Evolutionary conservation across 2,797 vertebrate genomes (phyloP), one percentile per base, ranked within the genome.

Genomic region (Acipenser ruthenus): DNA sequence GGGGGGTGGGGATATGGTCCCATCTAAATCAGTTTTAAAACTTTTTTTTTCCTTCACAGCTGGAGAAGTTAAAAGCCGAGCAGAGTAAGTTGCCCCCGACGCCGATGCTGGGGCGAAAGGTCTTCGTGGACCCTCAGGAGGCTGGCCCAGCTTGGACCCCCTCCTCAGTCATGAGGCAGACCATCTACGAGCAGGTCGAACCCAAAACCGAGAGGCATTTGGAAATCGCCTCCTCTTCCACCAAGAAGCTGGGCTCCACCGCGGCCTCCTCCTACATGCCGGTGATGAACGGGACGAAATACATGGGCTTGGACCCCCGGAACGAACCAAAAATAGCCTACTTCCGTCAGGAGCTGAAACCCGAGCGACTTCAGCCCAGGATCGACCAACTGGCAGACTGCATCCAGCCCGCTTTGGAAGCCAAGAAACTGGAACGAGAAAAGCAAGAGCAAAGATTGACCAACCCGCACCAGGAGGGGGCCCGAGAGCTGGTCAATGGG

Each of bases 31-130:
- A 37, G 37, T 37, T 37, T 37, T 37, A 37, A 37, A 37, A 37
- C 37, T 37, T 6, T 53, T 12, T 15, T 18, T 18, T 18, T 18
- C 18, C 18, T 50, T 11, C 9, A 15, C 79, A 97, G 95, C 91
- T 96, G 6, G 95, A 97, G 77, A 95, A 96, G 79, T 71, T 95
- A 71, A 93, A 86, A 67, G 92, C 93, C 0, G 93, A 94, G 74
- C 94, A 95, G 70, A 89, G 86, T 71, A 92, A 94, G 79, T 89
- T 93, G 2, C 95, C 95, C 0, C 89, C 94, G 1, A 97, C 95
- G 0, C 95, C 95, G 0, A 81, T 97, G 6, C 83, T 97, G 64
- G 93, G 92, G 11, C 92, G 94, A 8, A 96, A 94, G 70, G 89
- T 97, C 78, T 93, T 95, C 72, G 83, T 93, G 50, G 94, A 95